phyloP scores from a whole-genome alignment of 64 coral and sea anemone genomes.

The Stylophora pistillata region DNA sequence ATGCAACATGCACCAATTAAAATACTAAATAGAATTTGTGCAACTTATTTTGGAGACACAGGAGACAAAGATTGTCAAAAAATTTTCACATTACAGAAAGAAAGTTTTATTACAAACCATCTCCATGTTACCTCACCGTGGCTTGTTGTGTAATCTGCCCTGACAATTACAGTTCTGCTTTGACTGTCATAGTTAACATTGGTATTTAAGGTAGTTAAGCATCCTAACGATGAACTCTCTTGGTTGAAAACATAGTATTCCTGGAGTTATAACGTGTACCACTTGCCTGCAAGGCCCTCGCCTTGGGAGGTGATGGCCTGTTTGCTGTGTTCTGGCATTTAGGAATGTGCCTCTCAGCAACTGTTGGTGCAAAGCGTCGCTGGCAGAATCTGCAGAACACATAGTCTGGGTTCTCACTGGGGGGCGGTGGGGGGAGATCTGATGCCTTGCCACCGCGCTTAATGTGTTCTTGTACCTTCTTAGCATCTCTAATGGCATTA shows the following conservation, averaged over 20 bases:
- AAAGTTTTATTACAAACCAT: too few relatives aligned
- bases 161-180: too few relatives aligned
- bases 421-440: constrained; percentile 88
- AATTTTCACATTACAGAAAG: too few relatives aligned
- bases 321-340: constrained; percentile 90
- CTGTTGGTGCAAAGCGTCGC: constrained; percentile 83
- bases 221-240: background rate
- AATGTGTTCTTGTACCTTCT: constrained; percentile 83
- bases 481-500: constrained; percentile 88
- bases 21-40: too few relatives aligned
- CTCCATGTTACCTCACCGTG: too few relatives aligned
- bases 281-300: constrained; percentile 61
- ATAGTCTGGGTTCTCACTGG: constrained; percentile 96
- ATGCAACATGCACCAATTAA: too few relatives aligned
- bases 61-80: too few relatives aligned
- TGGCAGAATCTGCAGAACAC: constrained; percentile 88
- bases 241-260: constrained; percentile 11
- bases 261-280: background rate
- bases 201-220: too few relatives aligned
- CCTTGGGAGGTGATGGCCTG: constrained; percentile 83
- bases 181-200: too few relatives aligned
- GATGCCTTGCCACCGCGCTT: constrained; percentile 89
- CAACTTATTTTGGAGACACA: too few relatives aligned
- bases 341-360: constrained; percentile 92
- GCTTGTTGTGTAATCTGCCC: too few relatives aligned